Evolutionary conservation across 1,140 invertebrate genomes (phyloP).

Genomic region (Drosophila truncata): DNA sequence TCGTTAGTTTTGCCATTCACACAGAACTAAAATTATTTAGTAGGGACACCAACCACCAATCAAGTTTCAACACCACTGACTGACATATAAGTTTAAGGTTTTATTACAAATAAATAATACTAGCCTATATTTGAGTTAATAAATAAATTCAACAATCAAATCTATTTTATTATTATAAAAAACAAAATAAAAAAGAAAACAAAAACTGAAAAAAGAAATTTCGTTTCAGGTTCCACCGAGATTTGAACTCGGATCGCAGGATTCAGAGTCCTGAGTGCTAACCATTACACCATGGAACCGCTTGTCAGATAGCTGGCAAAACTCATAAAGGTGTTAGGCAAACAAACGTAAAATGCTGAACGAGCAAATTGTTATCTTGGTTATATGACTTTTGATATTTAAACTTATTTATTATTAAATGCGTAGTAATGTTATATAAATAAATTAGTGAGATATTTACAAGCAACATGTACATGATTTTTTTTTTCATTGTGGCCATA

Average conservation of each 20-base stretch:
- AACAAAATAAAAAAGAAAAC: background rate
- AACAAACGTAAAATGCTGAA: background rate
- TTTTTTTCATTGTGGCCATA: too few relatives aligned
- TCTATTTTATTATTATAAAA: background rate
- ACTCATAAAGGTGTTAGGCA: background rate
- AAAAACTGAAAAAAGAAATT: constrained; percentile 4
- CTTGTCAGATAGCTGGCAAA: background rate
- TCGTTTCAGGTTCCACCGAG: constrained; percentile 89
- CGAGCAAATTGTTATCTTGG: background rate
- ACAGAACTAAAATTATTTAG: background rate
- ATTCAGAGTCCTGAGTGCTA: constrained; percentile 96
- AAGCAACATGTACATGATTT: background rate
- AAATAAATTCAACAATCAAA: background rate
- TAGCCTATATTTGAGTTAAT: accelerated
- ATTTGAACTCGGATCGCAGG: constrained; percentile 95
- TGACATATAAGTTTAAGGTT: accelerated
- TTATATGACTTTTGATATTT: background rate
- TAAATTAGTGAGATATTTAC: background rate
- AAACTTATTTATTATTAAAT: background rate
- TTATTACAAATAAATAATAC: background rate
- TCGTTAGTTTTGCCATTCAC: background rate
- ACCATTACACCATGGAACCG: constrained; percentile 94
- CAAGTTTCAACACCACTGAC: background rate
- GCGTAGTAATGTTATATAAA: background rate
- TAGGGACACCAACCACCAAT: background rate